Evolutionary conservation across 2,113 vertebrate genomes (phyloP), one percentile per base, ranked within the genome.

Genomic region (Charadrius vociferus): DNA sequence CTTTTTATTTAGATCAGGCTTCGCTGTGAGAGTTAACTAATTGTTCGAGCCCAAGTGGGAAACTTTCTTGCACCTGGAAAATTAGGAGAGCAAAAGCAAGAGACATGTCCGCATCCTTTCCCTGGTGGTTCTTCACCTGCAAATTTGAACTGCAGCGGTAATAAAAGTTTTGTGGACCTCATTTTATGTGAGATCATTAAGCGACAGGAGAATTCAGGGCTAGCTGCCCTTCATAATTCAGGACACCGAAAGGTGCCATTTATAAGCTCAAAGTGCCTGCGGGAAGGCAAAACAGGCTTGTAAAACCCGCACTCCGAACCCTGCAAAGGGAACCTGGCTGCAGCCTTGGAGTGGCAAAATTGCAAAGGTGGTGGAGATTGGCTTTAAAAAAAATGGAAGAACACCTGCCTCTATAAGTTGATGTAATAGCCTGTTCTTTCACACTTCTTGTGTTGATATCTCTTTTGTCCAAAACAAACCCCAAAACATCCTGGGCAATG

Each of bases 141-240:
- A 7, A 95, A 84, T 97, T 97, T 84, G 58, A 95, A 97, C 95
- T 93, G 72, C 91, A 91, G 70, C 0, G 67, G 95, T 91, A 91
- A 86, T 98, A 98, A 98, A 98, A 98, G 73, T 98, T 88, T 88
- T 94, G 96, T 97, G 97, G 96, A 97, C 96, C 96, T 96, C 87
- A 92, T 98, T 98, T 98, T 98, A 98, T 97, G 91, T 97, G 95
- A 98, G 97, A 97, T 93, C 98, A 97, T 98, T 98, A 98, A 98
- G 98, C 94, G 65, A 97, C 97, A 92, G 95, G 97, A 98, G 98
- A 98, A 98, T 97, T 98, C 88, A 79, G 96, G 83, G 85, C 96
- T 97, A 90, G 98, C 94, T 94, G 90, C 97, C 98, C 97, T 97
- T 98, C 96, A 92, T 96, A 95, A 95, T 98, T 97, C 96, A 96